Percentiles rank a stretch among this genome's conserved stretches.
Evolutionary conservation across 2,888 invertebrate genomes (phyloP).

Genomic region (Elmis aenea): DNA sequence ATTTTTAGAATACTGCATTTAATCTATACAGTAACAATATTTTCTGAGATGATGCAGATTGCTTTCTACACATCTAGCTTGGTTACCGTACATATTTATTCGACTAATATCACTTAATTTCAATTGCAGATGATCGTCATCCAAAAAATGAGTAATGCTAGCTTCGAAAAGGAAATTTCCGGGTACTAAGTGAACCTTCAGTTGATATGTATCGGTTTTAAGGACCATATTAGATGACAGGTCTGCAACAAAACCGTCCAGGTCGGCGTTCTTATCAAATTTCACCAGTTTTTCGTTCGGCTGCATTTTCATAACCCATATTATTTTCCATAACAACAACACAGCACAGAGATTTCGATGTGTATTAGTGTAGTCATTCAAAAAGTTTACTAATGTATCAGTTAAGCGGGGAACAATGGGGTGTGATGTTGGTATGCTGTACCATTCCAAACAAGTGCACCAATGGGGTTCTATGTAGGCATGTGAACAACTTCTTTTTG

Average conservation of each 20-base stretch:
- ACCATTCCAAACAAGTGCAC: conserved; percentile 90
- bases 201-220: too few species aligned
- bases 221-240: too few species aligned
- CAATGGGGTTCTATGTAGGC: too few species aligned
- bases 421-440: conserved; percentile 52
- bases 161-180: conserved; percentile 79
- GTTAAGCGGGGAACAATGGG: too few species aligned
- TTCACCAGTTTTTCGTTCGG: conserved; percentile 65
- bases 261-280: conserved; percentile 69
- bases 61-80: conserved; percentile 75
- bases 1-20: too few species aligned
- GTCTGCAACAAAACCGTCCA: too few species aligned
- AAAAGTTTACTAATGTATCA: too few species aligned
- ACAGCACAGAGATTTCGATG: too few species aligned
- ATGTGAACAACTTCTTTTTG: too few species aligned
- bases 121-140: too few species aligned
- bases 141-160: conserved; percentile 60
- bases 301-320: conserved; percentile 65
- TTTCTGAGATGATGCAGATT: conserved; percentile 71
- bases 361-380: too few species aligned
- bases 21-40: conserved; percentile 68
- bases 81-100: conserved; percentile 78
- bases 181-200: conserved; percentile 82
- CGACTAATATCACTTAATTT: too few species aligned
- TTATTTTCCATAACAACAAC: conserved; percentile 52